Percentiles rank a stretch among this genome's conserved stretches.
Evolutionary conservation across 2,888 invertebrate species (phyloP).

Genomic region (Tethea ocularis): DNA sequence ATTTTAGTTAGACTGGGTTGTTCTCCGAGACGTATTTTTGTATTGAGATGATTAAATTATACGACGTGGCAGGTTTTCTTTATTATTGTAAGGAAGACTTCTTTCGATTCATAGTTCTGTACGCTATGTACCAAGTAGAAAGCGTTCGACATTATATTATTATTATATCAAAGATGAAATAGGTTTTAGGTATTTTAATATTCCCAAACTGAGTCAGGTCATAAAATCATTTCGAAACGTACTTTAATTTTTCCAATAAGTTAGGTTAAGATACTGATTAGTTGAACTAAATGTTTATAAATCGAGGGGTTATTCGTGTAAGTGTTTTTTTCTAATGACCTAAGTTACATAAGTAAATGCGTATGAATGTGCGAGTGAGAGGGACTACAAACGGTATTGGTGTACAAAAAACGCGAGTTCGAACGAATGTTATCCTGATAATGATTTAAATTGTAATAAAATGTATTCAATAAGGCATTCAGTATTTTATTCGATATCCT

Average conservation of each 20-base stretch:
- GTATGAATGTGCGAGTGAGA: conserved; percentile 24
- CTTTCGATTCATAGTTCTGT: neutral
- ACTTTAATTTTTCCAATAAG: conserved; percentile 1
- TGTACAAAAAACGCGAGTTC: conserved; percentile 59
- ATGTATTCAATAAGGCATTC: conserved; percentile 43
- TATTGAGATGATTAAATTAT: neutral
- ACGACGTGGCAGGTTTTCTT: neutral
- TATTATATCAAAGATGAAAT: neutral
- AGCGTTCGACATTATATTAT: neutral
- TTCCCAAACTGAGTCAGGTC: neutral
- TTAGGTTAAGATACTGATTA: conserved; percentile 8
- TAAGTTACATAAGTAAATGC: conserved; percentile 26
- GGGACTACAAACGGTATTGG: conserved; percentile 28
- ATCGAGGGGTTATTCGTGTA: conserved; percentile 12
- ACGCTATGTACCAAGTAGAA: conserved; percentile 2
- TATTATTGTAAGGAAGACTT: neutral
- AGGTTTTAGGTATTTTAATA: neutral
- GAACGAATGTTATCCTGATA: conserved; percentile 47
- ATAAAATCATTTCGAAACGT: neutral
- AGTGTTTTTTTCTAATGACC: conserved; percentile 15
- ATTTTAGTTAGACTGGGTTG: neutral
- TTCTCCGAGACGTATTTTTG: conserved; percentile 3
- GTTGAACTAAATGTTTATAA: conserved; percentile 8
- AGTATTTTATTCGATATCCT: conserved; percentile 24
- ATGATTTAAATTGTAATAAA: conserved; percentile 56